A percentile compares a stretch with the other conserved stretches of the same genome.
phyloP scores from a whole-genome alignment of 2,888 invertebrate species.

The Augiades crinisus region DNA sequence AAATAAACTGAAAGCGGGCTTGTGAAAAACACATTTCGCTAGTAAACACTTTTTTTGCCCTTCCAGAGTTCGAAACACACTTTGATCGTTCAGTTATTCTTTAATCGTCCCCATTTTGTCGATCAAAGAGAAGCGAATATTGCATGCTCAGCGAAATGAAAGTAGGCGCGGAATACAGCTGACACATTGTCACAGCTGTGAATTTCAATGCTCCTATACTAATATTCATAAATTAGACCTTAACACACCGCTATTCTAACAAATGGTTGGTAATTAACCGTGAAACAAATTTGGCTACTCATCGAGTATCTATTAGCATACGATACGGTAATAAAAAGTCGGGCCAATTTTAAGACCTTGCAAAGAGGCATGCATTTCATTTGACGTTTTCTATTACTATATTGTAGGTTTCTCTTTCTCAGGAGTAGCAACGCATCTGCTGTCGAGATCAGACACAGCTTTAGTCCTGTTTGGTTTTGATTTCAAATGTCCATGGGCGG shows the following conservation, averaged over 20 bases:
- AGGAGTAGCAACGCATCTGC: no score
- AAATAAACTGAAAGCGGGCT: background rate
- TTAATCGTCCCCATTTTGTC: slow-evolving; percentile 62
- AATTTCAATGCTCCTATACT: slow-evolving; percentile 38
- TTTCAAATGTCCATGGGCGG: no score
- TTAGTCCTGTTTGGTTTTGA: no score
- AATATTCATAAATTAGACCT: slow-evolving; percentile 54
- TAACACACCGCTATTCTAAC: slow-evolving; percentile 42
- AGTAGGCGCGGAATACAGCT: slow-evolving; percentile 37
- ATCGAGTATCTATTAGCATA: no score
- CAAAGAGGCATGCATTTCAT: no score
- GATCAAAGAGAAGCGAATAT: slow-evolving; percentile 55
- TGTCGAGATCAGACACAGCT: no score
- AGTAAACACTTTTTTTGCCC: background rate
- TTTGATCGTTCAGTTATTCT: slow-evolving; percentile 64
- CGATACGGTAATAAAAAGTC: no score
- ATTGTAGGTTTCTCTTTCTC: no score
- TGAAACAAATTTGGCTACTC: slow-evolving; percentile 58
- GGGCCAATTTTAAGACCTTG: no score
- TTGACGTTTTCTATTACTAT: no score
- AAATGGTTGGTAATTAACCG: slow-evolving; percentile 58
- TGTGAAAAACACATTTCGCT: no score
- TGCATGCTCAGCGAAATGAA: slow-evolving; percentile 51
- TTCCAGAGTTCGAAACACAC: slow-evolving; percentile 36
- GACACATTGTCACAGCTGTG: slow-evolving; percentile 23